Evolutionary conservation across 2,888 invertebrate genomes (phyloP).

Genomic region (Hofmannophila pseudospretella): DNA sequence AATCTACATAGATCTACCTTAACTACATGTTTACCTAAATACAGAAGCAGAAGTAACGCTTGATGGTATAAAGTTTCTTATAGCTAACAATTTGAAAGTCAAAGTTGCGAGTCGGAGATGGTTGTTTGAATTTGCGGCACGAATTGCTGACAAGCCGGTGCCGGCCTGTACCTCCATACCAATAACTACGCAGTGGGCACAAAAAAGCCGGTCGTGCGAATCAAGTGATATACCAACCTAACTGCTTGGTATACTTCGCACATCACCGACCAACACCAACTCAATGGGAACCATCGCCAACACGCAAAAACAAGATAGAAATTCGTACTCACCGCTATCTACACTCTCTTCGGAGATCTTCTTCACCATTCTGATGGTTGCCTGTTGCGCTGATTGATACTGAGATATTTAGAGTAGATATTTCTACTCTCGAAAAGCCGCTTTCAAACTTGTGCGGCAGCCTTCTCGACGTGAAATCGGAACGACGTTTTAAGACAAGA

Average conservation of each 20-base stretch:
- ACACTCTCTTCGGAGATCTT: constrained; percentile 77
- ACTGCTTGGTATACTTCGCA: not conserved
- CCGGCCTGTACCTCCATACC: constrained; percentile 1
- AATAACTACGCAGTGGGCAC: constrained; percentile 32
- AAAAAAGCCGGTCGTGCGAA: constrained; percentile 29
- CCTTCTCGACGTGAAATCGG: constrained; percentile 76
- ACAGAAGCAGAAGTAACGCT: not conserved
- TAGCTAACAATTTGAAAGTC: constrained; percentile 3
- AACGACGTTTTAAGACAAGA: constrained; percentile 57
- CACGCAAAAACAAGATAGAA: constrained; percentile 2
- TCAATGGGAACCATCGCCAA: constrained; percentile 4
- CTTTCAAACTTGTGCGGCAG: constrained; percentile 74
- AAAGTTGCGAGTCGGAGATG: constrained; percentile 6
- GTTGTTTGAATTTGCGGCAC: constrained; percentile 5
- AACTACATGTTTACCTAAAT: not conserved
- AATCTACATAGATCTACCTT: not conserved
- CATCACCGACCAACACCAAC: constrained; percentile 4
- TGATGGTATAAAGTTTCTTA: not conserved
- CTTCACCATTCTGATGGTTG: constrained; percentile 72
- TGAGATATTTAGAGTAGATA: constrained; percentile 66
- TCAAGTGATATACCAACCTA: constrained; percentile 12
- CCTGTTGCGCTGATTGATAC: constrained; percentile 52
- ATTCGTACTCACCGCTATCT: constrained; percentile 68
- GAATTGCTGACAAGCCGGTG: constrained; percentile 3
- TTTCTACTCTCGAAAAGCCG: constrained; percentile 74